Evolutionary conservation across 2,797 vertebrate genomes (phyloP), one percentile per base, ranked within the genome.

Genomic region (Sebastes itinus): DNA sequence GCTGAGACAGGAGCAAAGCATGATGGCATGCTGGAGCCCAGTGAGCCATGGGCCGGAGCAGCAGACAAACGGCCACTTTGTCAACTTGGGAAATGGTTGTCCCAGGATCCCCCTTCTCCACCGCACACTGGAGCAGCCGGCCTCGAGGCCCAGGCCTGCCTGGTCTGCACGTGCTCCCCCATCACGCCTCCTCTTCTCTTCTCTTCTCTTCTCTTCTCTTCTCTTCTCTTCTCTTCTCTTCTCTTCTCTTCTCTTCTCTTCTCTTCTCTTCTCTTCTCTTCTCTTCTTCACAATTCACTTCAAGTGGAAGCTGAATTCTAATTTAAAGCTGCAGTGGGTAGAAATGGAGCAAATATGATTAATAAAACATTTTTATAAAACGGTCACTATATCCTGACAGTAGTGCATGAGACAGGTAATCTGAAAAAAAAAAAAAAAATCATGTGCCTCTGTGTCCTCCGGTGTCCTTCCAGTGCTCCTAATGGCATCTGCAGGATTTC

Each of bases 1-100:
- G 84, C 89, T 89, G 87, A 93, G 92, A 92, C 88, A 82, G 91
- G 88, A 91, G 93, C 92, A 92, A 81, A 91, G 89, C 94, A 94
- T 92, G 93, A 94, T 94, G 93, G 93, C 88, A 92, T 90, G 87
- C 90, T 93, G 86, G 87, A 93, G 90, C 92, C 87, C 88, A 92
- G 83, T 35, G 90, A 94, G 92, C 92, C 83, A 89, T 91, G 86
- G 90, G 92, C 92, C 82, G 72, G 82, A 90, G 91, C 82, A 84
- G 87, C 86, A 92, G 91, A 95, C 94, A 95, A 95, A 95, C 88
- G 86, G 93, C 83, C 92, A 95, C 94, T 95, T 95, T 95, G 95
- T 95, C 94, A 90, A 93, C 92, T 92, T 89, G 92, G 94, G 93
- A 95, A 95, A 95, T 93, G 92, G 91, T 94, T 95, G 95, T 95